phyloP scores from a whole-genome alignment of 2,888 invertebrate species.

The Eutolmus rufibarbis region DNA sequence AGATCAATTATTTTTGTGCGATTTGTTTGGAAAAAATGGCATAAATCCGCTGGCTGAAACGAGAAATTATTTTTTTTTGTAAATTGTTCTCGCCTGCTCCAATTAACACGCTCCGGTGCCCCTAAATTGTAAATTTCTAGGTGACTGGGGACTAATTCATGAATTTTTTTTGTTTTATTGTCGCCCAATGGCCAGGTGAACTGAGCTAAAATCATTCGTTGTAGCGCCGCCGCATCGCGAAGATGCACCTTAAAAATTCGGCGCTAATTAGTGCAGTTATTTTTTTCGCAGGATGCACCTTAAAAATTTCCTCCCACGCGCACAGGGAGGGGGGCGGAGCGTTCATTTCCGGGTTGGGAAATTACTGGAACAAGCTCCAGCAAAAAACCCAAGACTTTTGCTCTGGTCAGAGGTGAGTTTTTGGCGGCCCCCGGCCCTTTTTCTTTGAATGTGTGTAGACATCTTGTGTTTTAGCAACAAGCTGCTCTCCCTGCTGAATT shows the following conservation, averaged over 20 bases:
- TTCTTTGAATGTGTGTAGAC: background rate
- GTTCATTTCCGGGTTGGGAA: background rate
- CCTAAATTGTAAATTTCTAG: background rate
- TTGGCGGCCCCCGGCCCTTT: too few species aligned
- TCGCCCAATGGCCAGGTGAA: too few species aligned
- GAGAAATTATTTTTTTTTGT: background rate
- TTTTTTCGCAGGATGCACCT: background rate
- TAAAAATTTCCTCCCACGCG: background rate
- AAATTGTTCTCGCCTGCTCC: background rate
- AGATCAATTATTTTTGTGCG: too few species aligned
- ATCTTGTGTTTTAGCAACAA: constrained; percentile 50
- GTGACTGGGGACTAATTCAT: background rate
- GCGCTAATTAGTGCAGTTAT: too few species aligned
- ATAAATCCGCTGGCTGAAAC: too few species aligned
- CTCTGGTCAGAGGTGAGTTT: background rate
- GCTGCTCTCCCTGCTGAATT: constrained; percentile 66
- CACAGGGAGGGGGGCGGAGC: background rate
- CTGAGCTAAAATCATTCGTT: too few species aligned
- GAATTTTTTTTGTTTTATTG: background rate
- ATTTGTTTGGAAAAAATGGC: too few species aligned
- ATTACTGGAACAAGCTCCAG: constrained; percentile 8
- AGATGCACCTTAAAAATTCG: too few species aligned
- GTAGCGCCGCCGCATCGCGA: too few species aligned
- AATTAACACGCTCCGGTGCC: background rate
- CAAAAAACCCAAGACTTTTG: background rate